These are phyloP conservation scores for Anadara kagoshimensis DNA, from an alignment of 1,140 invertebrate species.

Conservation along the genomic window DNA sequence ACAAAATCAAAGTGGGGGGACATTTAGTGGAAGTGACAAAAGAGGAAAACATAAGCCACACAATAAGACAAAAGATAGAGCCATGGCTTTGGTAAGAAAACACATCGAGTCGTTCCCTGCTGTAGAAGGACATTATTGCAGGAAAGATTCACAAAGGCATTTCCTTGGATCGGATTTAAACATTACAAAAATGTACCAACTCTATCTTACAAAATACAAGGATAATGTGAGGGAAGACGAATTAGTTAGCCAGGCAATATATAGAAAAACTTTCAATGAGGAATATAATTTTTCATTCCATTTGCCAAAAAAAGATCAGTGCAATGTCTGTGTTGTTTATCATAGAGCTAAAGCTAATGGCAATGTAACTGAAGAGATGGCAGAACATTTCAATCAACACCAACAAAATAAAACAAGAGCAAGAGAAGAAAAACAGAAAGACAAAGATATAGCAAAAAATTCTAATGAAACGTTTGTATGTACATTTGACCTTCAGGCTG, in stretches of 20 bases:
- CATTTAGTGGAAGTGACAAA: neutral
- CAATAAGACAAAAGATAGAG: conserved; percentile 32
- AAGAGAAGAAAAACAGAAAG: conserved; percentile 21
- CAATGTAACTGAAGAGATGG: neutral
- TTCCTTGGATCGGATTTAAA: conserved; percentile 35
- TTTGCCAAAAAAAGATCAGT: conserved; percentile 24
- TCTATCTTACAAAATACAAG: conserved; percentile 39
- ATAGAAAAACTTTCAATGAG: conserved; percentile 23
- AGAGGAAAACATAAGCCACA: conserved; percentile 23
- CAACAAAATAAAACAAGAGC: conserved; percentile 12
- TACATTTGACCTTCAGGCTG: conserved; percentile 27
- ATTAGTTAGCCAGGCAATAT: conserved; percentile 7
- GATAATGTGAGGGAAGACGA: neutral
- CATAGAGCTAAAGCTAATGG: neutral
- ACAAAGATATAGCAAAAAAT: conserved; percentile 11
- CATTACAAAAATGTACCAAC: conserved; percentile 38
- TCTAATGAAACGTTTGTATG: neutral
- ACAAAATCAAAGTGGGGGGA: neutral
- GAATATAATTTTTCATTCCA: conserved; percentile 17
- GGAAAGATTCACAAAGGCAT: conserved; percentile 37
- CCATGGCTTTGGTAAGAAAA: conserved; percentile 16
- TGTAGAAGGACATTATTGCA: conserved; percentile 42
- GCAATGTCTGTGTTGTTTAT: neutral
- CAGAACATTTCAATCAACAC: conserved; percentile 1
- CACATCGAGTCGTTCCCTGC: conserved; percentile 49